A percentile compares a stretch with the other conserved stretches of the same genome.
phyloP scores from a whole-genome alignment of 2,888 invertebrate genomes.

The Ormia ochracea region DNA sequence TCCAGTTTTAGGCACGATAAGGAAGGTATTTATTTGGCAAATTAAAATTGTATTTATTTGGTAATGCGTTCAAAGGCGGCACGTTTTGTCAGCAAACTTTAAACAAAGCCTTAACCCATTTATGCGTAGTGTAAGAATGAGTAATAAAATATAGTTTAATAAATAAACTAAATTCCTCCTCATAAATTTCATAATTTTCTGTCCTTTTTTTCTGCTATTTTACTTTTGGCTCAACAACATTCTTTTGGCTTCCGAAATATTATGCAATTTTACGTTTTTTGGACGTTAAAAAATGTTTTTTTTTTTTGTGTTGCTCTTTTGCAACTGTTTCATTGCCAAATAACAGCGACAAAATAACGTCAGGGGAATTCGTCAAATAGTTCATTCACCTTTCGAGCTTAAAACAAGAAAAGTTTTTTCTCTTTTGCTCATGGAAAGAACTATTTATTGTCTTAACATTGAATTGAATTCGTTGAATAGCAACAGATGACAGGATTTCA shows the following conservation, averaged over 20 bases:
- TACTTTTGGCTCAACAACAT: constrained; percentile 1
- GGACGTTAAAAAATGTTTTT: neutral
- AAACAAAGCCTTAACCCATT: no score
- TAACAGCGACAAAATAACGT: constrained; percentile 9
- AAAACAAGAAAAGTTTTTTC: neutral
- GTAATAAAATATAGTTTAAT: constrained; percentile 18
- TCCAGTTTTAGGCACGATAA: no score
- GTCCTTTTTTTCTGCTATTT: neutral
- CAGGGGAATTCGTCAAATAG: constrained; percentile 57
- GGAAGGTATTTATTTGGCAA: no score
- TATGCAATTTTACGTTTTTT: constrained; percentile 48
- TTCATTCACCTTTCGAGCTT: constrained; percentile 51
- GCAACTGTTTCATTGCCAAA: constrained; percentile 54
- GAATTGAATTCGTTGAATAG: constrained; percentile 24
- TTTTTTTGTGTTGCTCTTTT: neutral
- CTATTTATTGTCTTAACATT: constrained; percentile 43
- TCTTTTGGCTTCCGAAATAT: constrained; percentile 26
- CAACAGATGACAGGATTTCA: constrained; percentile 61
- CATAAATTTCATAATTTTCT: constrained; percentile 47
- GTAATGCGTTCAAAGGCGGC: no score
- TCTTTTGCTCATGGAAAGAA: no score
- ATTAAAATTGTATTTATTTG: no score
- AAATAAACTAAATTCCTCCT: constrained; percentile 36
- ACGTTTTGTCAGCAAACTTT: no score
- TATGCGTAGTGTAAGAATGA: no score